phyloP scores from a whole-genome alignment of 2,113 vertebrate species.

The Protobothrops mucrosquamatus region DNA sequence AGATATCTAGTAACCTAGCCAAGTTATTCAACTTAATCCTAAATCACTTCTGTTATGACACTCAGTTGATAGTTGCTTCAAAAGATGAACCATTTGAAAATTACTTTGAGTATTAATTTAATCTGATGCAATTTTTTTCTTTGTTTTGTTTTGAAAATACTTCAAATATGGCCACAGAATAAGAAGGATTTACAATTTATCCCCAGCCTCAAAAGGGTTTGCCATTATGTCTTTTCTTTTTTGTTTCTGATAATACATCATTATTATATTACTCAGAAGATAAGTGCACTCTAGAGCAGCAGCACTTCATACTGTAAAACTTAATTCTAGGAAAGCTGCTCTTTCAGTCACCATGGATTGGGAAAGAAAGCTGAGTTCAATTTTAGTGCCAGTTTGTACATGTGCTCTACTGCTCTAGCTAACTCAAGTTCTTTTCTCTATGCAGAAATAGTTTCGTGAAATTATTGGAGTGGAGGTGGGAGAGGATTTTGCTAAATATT shows the following conservation, averaged over 20 bases:
- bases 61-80: not conserved
- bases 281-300: not conserved
- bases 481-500: slow-evolving; percentile 74
- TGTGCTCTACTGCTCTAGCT: slow-evolving; percentile 10
- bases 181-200: not conserved
- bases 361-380: not conserved
- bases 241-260: not conserved
- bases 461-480: slow-evolving; percentile 50
- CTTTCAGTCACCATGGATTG: slow-evolving; percentile 35
- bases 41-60: no score
- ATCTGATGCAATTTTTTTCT: not conserved
- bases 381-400: slow-evolving; percentile 24
- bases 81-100: not conserved
- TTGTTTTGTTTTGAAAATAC: not conserved
- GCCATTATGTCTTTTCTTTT: not conserved
- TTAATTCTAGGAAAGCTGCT: not conserved
- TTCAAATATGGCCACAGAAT: not conserved
- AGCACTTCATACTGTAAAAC: not conserved
- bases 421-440: not conserved
- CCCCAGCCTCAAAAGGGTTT: not conserved
- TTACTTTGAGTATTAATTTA: not conserved
- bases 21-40: not conserved
- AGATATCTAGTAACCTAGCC: not conserved
- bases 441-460: slow-evolving; percentile 61
- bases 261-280: not conserved